phyloP scores from a whole-genome alignment of 1,140 invertebrate species.

The Pararge aegeria region DNA sequence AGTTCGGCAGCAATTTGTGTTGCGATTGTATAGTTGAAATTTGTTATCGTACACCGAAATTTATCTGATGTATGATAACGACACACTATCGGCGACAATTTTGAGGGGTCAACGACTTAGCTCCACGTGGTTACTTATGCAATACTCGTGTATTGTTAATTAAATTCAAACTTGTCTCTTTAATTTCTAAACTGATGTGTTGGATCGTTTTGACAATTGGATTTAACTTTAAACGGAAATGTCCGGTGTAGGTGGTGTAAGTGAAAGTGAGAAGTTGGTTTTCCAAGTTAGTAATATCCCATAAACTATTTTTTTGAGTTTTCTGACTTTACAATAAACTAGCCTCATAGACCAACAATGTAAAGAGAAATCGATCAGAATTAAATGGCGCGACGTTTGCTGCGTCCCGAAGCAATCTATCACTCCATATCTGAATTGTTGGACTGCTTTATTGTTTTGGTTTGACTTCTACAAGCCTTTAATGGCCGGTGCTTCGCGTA shows the following conservation, averaged over 20 bases:
- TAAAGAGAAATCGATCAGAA: slow-evolving; percentile 46
- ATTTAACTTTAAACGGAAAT: neutral
- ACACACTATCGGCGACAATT: slow-evolving; percentile 54
- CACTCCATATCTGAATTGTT: slow-evolving; percentile 42
- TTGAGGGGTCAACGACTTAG: slow-evolving; percentile 54
- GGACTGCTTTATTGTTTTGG: slow-evolving; percentile 18
- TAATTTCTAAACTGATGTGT: neutral
- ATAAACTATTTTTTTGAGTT: slow-evolving; percentile 45
- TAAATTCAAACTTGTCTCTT: neutral
- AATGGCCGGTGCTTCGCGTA: neutral
- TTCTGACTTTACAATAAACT: slow-evolving; percentile 43
- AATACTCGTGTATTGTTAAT: slow-evolving; percentile 22
- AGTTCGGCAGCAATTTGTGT: slow-evolving; percentile 10
- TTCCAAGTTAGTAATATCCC: slow-evolving; percentile 14
- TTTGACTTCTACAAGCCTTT: slow-evolving; percentile 4
- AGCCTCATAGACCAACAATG: slow-evolving; percentile 42
- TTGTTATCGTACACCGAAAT: slow-evolving; percentile 46
- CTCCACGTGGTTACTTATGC: slow-evolving; percentile 54
- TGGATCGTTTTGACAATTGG: neutral
- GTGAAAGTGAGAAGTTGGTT: slow-evolving; percentile 46
- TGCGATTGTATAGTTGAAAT: slow-evolving; percentile 34
- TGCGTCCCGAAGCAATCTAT: slow-evolving; percentile 29
- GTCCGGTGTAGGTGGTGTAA: slow-evolving; percentile 2
- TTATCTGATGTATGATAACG: slow-evolving; percentile 58
- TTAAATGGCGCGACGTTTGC: slow-evolving; percentile 22